phyloP scores from a whole-genome alignment of 2,888 invertebrate genomes.

The Sinodicranocentrus sp. region DNA sequence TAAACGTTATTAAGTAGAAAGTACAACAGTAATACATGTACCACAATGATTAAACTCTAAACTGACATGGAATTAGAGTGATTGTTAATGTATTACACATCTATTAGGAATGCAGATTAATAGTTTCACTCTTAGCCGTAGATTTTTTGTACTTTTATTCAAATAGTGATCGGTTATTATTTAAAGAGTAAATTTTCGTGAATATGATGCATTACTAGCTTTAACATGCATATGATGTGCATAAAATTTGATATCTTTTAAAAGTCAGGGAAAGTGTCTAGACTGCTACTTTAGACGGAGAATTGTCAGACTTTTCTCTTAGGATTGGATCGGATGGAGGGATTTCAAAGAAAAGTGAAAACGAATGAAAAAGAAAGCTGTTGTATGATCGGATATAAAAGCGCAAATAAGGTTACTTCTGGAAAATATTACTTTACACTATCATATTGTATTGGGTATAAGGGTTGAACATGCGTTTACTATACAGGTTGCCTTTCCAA shows the following conservation, averaged over 20 bases:
- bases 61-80: no score
- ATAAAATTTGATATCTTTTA: not conserved
- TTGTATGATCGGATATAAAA: constrained; percentile 3
- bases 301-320: constrained; percentile 9
- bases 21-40: no score
- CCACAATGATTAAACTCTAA: no score
- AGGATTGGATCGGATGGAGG: constrained; percentile 25
- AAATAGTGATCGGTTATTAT: no score
- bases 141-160: not conserved
- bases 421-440: no score
- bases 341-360: constrained; percentile 31
- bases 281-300: not conserved
- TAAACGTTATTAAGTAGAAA: no score
- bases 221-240: not conserved
- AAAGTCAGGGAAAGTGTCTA: not conserved
- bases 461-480: no score
- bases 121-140: no score
- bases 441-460: no score
- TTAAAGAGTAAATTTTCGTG: no score
- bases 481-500: no score
- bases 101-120: not conserved
- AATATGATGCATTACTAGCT: not conserved
- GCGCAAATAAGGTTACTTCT: constrained; percentile 22
- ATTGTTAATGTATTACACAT: no score
- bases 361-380: constrained; percentile 20